A percentile compares a stretch with the other conserved stretches of the same genome.
Evolutionary conservation across 2,113 vertebrate genomes (phyloP).

Genomic region (Lathamus discolor): DNA sequence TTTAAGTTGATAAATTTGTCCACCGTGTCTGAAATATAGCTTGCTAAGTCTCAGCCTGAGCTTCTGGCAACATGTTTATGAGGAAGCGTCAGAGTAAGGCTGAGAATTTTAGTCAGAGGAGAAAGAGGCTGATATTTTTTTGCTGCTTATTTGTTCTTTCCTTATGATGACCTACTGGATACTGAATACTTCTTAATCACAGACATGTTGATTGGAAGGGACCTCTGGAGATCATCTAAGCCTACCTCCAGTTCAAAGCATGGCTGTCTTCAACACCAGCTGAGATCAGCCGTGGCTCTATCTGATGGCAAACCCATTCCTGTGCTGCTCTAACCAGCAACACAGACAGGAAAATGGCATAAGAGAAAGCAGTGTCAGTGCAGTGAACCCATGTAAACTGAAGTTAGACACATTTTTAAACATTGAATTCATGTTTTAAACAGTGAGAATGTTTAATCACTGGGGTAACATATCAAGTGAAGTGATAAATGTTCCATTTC

Average conservation of each 20-base stretch:
- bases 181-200: not conserved
- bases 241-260: not conserved
- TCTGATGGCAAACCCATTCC: not conserved
- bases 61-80: not conserved
- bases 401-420: not conserved
- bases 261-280: not conserved
- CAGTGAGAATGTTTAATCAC: not conserved
- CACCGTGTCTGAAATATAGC: not conserved
- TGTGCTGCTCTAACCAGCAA: not conserved
- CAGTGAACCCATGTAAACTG: not conserved
- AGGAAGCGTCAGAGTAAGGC: not conserved
- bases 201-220: not conserved
- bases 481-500: not conserved
- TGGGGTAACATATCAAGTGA: not conserved
- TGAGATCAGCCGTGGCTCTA: not conserved
- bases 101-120: not conserved
- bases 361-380: not conserved
- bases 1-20: not conserved
- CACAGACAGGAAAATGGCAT: accelerated
- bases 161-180: not conserved
- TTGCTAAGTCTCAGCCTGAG: not conserved
- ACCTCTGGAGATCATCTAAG: not conserved
- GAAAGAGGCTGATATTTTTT: not conserved
- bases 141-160: not conserved
- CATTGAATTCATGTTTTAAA: not conserved